Percentiles rank a stretch among this genome's conserved stretches.
Evolutionary conservation across 2,797 vertebrate species (phyloP).

Genomic region (Macropus fuliginosus): DNA sequence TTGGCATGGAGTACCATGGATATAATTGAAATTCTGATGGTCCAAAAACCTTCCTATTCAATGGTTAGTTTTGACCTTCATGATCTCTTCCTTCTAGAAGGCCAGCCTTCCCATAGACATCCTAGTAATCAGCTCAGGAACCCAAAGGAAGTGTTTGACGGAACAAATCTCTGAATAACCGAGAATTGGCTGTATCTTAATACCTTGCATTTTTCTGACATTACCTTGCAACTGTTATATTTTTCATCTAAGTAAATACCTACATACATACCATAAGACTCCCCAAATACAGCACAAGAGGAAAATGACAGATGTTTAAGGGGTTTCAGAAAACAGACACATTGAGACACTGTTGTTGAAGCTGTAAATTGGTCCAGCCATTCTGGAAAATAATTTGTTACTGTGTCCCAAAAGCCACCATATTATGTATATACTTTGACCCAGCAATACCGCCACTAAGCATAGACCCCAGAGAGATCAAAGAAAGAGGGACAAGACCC

Average conservation of each 20-base stretch:
- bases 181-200: neutral
- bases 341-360: neutral
- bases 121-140: neutral
- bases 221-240: neutral
- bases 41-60: neutral
- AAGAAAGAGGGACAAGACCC: neutral
- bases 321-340: neutral
- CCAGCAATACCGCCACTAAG: neutral
- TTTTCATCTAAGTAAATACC: neutral
- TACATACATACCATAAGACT: neutral
- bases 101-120: neutral
- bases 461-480: neutral
- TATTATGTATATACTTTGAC: neutral
- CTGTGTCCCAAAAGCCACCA: neutral
- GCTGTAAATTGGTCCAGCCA: neutral
- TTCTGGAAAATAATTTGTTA: neutral
- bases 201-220: neutral
- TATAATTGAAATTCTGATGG: neutral
- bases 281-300: neutral
- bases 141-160: neutral
- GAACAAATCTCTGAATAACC: neutral
- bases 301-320: neutral
- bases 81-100: neutral
- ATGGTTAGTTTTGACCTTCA: neutral
- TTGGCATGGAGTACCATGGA: neutral